These are phyloP conservation scores for Helostoma temminkii DNA, from an alignment of 2,797 vertebrate genomes.

Conservation along the genomic window DNA sequence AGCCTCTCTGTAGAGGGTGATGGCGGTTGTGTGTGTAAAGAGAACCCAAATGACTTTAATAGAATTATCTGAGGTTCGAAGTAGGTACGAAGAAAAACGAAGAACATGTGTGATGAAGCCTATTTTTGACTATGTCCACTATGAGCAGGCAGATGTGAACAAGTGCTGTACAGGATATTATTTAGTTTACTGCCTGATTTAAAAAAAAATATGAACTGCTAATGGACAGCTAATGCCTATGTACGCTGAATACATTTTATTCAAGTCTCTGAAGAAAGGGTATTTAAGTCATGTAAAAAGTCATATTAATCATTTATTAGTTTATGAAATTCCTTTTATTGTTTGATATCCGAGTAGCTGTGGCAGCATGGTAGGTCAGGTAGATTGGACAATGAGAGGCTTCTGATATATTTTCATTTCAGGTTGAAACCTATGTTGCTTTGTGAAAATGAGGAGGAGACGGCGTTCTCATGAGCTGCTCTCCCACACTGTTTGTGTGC, in stretches of 20 bases:
- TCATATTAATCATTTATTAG: conserved; percentile 70
- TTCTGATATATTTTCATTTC: conserved; percentile 45
- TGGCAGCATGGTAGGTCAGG: conserved; percentile 49
- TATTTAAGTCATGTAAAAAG: conserved; percentile 79
- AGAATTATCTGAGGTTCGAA: conserved; percentile 31
- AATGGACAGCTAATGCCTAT: conserved; percentile 77
- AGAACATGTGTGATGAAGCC: conserved; percentile 39
- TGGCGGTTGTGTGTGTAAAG: conserved; percentile 47
- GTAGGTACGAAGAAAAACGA: conserved; percentile 46
- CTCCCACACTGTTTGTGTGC: conserved; percentile 69
- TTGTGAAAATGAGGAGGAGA: conserved; percentile 53
- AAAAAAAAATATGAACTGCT: conserved; percentile 64
- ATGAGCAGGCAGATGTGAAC: conserved; percentile 68
- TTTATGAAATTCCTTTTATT: conserved; percentile 61
- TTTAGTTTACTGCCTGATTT: conserved; percentile 77
- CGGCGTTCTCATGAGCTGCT: conserved; percentile 45
- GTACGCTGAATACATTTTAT: conserved; percentile 80
- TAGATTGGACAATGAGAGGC: conserved; percentile 41
- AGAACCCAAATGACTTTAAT: conserved; percentile 33
- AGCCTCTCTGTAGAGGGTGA: conserved; percentile 45
- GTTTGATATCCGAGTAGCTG: conserved; percentile 59
- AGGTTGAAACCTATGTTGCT: conserved; percentile 58
- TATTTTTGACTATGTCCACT: conserved; percentile 50
- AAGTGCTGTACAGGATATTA: conserved; percentile 73
- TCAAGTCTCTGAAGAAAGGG: conserved; percentile 72